Conservation (phyloP, 2,113 vertebrate genomes). For the Melanerpes formicivorus region DNA sequence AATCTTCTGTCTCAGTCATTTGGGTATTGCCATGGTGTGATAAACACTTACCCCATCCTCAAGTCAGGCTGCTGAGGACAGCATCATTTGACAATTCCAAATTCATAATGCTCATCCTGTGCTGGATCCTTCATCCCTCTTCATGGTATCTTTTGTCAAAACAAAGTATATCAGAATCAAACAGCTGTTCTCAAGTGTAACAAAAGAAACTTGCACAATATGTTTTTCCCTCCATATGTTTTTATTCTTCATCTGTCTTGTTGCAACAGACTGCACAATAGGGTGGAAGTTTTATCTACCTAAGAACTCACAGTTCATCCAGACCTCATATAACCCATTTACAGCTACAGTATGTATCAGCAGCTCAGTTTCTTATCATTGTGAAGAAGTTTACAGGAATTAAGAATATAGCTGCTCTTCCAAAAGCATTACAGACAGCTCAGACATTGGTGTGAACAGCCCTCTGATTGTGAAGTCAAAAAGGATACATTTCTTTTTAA, state of each 20-base stretch:
- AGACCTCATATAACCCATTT: not conserved
- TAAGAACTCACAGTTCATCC: not conserved
- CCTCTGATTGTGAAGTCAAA: not conserved
- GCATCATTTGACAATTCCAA: not conserved
- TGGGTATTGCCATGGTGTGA: not conserved
- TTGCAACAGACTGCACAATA: not conserved
- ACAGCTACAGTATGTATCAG: not conserved
- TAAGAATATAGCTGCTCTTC: not conserved
- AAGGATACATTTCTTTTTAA: not conserved
- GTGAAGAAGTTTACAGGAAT: not conserved
- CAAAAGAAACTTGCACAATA: not conserved
- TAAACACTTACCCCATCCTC: not conserved
- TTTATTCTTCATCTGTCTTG: not conserved
- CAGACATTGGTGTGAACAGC: not conserved
- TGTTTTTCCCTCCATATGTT: not conserved
- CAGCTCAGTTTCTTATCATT: not conserved
- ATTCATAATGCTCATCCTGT: not conserved
- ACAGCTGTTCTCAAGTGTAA: not conserved
- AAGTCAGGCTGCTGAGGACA: not conserved
- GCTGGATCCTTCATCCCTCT: not conserved
- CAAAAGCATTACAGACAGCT: not conserved
- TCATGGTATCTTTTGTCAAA: not conserved
- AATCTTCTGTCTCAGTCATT: not conserved
- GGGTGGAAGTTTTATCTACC: not conserved
- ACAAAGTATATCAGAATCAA: not conserved